A percentile compares a stretch with the other conserved stretches of the same genome.
Conservation (phyloP, 1,140 invertebrate genomes). For the Phocides pigmalion region DNA sequence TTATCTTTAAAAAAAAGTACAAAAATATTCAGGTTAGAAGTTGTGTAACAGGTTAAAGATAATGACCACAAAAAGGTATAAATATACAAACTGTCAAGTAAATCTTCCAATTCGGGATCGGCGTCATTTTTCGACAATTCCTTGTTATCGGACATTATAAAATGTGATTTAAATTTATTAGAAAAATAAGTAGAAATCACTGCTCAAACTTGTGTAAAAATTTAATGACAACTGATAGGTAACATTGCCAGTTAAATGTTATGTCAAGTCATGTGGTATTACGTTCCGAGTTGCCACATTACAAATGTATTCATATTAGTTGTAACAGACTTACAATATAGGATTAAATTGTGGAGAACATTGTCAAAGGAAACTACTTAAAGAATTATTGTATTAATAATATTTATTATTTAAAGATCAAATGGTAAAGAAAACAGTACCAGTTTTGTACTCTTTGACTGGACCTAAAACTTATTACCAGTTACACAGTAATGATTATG, state of each 20-base stretch:
- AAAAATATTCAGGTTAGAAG: slow-evolving; percentile 36
- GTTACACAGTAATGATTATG: no score
- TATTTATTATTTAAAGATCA: no score
- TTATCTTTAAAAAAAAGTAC: slow-evolving; percentile 3
- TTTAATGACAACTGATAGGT: slow-evolving; percentile 4
- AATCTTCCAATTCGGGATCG: slow-evolving; percentile 75
- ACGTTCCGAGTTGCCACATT: not conserved
- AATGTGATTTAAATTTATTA: slow-evolving; percentile 35
- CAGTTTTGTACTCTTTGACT: no score
- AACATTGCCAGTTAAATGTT: slow-evolving; percentile 1
- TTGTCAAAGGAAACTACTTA: no score
- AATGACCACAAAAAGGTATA: slow-evolving; percentile 34
- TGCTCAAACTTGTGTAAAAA: not conserved
- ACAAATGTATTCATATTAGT: not conserved
- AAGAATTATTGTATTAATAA: no score
- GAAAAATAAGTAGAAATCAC: slow-evolving; percentile 28
- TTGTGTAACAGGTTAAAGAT: slow-evolving; percentile 40
- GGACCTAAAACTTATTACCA: no score
- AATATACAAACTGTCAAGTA: slow-evolving; percentile 71
- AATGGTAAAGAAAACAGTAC: no score
- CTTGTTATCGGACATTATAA: slow-evolving; percentile 72
- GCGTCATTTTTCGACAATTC: slow-evolving; percentile 60
- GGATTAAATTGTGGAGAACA: no score
- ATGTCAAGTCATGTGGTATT: not conserved
- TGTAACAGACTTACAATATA: no score